These are phyloP conservation scores for Caranx ignobilis DNA, from an alignment of 2,113 vertebrate species.

Conservation along the genomic window DNA sequence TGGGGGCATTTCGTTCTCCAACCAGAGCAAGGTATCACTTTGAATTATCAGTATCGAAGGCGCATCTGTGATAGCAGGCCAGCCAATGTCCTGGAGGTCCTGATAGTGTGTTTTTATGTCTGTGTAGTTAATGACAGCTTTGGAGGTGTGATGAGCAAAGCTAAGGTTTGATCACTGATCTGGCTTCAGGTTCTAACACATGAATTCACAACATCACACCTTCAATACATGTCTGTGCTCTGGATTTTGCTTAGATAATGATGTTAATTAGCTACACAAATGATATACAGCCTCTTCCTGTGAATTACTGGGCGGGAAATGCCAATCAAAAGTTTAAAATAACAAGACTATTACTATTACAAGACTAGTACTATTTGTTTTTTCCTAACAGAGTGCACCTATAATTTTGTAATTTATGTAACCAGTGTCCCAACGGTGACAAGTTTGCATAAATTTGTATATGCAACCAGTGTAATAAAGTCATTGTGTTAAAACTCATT, in stretches of 20 bases:
- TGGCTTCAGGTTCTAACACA: slow-evolving; percentile 25
- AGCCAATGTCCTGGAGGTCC: slow-evolving; percentile 45
- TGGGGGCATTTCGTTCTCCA: slow-evolving; percentile 45
- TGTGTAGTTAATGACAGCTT: slow-evolving; percentile 49
- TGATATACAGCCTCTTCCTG: background rate
- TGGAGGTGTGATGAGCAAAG: slow-evolving; percentile 42
- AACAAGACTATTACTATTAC: too few relatives aligned
- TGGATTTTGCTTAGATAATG: slow-evolving; percentile 3
- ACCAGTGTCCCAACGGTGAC: too few relatives aligned
- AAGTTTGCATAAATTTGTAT: too few relatives aligned
- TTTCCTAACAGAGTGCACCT: too few relatives aligned
- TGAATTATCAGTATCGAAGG: slow-evolving; percentile 62
- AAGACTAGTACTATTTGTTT: too few relatives aligned
- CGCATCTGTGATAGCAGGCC: slow-evolving; percentile 46
- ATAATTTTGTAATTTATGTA: too few relatives aligned
- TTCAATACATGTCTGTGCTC: background rate
- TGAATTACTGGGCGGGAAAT: background rate
- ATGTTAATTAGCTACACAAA: background rate
- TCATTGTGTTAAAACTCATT: too few relatives aligned
- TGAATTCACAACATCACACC: slow-evolving; percentile 17
- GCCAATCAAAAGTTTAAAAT: too few relatives aligned
- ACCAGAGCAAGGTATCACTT: slow-evolving; percentile 59
- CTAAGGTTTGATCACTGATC: slow-evolving; percentile 10
- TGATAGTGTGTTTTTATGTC: slow-evolving; percentile 42
- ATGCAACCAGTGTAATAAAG: too few relatives aligned